These are phyloP conservation scores for Mythimna lalbum DNA, from an alignment of 2,888 invertebrate species.

Conservation along the genomic window DNA sequence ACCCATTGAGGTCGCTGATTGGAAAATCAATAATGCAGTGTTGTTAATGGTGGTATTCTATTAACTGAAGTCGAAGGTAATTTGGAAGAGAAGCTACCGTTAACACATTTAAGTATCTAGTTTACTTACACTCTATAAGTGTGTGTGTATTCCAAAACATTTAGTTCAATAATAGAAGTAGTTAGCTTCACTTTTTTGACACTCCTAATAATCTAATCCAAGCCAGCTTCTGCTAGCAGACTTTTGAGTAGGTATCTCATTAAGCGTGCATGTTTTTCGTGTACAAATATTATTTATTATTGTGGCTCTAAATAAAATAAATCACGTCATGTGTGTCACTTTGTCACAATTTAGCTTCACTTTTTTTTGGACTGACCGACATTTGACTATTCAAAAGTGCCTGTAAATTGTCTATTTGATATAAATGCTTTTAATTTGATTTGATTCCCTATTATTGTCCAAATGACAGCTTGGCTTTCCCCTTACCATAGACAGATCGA, in stretches of 20 bases:
- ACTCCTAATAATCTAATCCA: background rate
- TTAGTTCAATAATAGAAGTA: background rate
- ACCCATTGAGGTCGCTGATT: slow-evolving; percentile 20
- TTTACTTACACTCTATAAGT: background rate
- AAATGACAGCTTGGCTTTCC: background rate
- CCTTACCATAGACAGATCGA: slow-evolving; percentile 34
- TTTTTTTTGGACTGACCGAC: too few species aligned
- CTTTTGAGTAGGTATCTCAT: background rate
- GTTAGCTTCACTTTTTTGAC: background rate
- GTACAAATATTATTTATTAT: too few species aligned
- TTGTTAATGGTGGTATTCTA: background rate
- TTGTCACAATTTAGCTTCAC: too few species aligned
- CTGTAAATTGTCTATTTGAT: too few species aligned
- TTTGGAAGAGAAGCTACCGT: background rate
- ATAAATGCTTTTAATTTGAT: too few species aligned
- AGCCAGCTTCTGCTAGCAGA: background rate
- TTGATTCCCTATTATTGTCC: background rate
- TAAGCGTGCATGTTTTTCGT: background rate
- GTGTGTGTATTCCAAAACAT: background rate
- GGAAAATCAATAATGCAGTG: slow-evolving; percentile 47
- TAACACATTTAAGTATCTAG: background rate
- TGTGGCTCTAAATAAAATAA: background rate
- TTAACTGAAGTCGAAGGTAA: background rate
- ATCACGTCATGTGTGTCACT: background rate
- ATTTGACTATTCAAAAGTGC: too few species aligned